Evolutionary conservation across 2,888 invertebrate species (phyloP), one percentile per base, ranked within the genome.

Genomic region (Physocephala rufipes): DNA sequence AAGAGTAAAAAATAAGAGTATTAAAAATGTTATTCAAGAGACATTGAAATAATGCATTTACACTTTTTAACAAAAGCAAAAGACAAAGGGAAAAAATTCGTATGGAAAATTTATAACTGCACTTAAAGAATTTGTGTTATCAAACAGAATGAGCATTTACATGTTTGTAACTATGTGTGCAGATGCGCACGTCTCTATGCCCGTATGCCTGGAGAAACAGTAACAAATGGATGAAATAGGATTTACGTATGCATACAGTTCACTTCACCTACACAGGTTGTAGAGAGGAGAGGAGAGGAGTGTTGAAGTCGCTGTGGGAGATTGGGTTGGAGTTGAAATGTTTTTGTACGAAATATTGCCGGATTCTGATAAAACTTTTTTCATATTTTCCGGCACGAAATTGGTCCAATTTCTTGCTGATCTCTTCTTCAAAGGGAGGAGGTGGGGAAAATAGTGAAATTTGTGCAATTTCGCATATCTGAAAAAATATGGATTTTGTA

Each of bases 401-500:
- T 63, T 47, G 45, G 45, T 63, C 21, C n/a, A 24, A 45, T 24
- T 61, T 21, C 19, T 62, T 21, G 2, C 21, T 30, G 21, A 62
- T 19, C 62, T 21, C 16, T 28, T 13, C 21, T 62, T 62, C 21
- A 7, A 43, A 62, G 21, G 43, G 36, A 36, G 24, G 12, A 53
- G 24, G 12, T 12, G 53, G 12, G 19, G 13, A 66, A 66, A 66
- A 51, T 36, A 55, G 53, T 43, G 9, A 45, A 66, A 66, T 55
- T 53, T 53, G 55, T 66, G 30, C 66, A 53, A 36, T 66, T n/a
- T 66, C 73, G 67, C 72, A 73, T 71, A 73, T 75, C 75, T 72
- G 70, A 73, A 75, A 75, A 74, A 73, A 76, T 75, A 70, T 75
- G 75, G 72, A 75, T 74, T 75, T 74, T 74, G 71, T 64, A 73